These are phyloP conservation scores for Neogobius melanostomus DNA, from an alignment of 2,113 vertebrate genomes.

Conservation along the genomic window DNA sequence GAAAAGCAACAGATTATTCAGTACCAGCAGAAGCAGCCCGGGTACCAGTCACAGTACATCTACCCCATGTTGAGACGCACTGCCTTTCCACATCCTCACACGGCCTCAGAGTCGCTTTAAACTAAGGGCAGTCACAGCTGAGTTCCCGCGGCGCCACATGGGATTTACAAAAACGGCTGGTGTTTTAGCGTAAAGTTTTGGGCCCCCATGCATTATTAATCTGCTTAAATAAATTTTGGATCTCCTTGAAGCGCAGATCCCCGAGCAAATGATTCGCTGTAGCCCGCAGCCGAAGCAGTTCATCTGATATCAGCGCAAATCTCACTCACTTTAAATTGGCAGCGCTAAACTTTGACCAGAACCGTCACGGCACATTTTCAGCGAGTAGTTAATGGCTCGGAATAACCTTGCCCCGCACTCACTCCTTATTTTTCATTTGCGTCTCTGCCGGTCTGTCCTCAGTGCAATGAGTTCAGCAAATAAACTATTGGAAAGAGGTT, in stretches of 20 bases:
- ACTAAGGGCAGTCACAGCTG: constrained; percentile 55
- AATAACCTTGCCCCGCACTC: constrained; percentile 1
- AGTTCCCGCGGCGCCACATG: constrained; percentile 49
- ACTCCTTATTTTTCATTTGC: background rate
- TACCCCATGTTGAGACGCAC: background rate
- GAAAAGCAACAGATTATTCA: too few species aligned
- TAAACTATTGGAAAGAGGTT: background rate
- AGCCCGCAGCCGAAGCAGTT: background rate
- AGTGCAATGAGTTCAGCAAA: background rate
- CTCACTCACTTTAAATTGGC: constrained; percentile 7
- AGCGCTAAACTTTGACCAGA: constrained; percentile 13
- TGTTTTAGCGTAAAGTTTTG: constrained; percentile 38
- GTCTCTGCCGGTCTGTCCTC: too few species aligned
- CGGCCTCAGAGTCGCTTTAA: constrained; percentile 52
- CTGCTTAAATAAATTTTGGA: constrained; percentile 25
- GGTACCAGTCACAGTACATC: background rate
- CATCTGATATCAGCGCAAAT: constrained; percentile 21
- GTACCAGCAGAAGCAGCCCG: too few species aligned
- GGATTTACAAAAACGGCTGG: constrained; percentile 47
- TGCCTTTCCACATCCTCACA: constrained; percentile 34
- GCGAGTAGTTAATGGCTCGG: background rate
- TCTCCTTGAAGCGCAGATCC: constrained; percentile 11
- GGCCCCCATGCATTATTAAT: constrained; percentile 36
- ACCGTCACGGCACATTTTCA: background rate
- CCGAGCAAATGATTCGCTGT: constrained; percentile 18